Evolutionary conservation across 2,888 invertebrate species (phyloP), one percentile per base, ranked within the genome.

Genomic region (Drosophila eohydei): DNA sequence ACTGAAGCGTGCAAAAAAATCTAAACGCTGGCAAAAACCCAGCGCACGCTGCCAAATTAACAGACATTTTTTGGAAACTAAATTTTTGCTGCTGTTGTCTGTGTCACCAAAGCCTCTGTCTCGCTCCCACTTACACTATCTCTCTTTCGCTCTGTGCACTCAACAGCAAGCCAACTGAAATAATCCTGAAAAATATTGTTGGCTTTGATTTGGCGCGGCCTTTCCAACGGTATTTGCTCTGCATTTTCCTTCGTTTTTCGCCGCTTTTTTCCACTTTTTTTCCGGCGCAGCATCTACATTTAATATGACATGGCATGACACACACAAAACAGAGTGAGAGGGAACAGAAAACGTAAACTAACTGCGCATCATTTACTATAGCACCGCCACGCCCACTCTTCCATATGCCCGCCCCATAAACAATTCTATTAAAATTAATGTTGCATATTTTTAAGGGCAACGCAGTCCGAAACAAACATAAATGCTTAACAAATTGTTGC

Each of bases 381-480:
- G 30, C 46, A 59, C 38, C 1, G 40, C 48, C 64, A 50, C 46
- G 59, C 63, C 74, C 43, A 36, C 54, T 32, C 30, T 28, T 34
- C 0, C 78, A 80, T 74, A 77, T 74, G 66, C 44, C 65, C 65
- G 64, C 28, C 65, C 83, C 83, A 85, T 88, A 85, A 85, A 85
- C 88, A 85, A 88, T 86, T 88, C 87, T 84, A 87, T 87, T 88
- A 88, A 87, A 87, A 81, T 88, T 84, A 87, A 87, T 87, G 86
- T 79, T 76, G 86, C 87, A 87, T 88, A 87, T 88, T 84, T 88
- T 83, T 76, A 69, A 71, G 63, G 74, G 65, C 58, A 11, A 11
- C 57, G 68, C 71, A 72, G 58, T 52, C 64, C 30, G 44, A 38
- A 71, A 71, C 40, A 74, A 57, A 77, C 78, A 77, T 85, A 88